A percentile compares a stretch with the other conserved stretches of the same genome.
phyloP scores from a whole-genome alignment of 2,797 vertebrate genomes.

The Emydoidea blandingii region DNA sequence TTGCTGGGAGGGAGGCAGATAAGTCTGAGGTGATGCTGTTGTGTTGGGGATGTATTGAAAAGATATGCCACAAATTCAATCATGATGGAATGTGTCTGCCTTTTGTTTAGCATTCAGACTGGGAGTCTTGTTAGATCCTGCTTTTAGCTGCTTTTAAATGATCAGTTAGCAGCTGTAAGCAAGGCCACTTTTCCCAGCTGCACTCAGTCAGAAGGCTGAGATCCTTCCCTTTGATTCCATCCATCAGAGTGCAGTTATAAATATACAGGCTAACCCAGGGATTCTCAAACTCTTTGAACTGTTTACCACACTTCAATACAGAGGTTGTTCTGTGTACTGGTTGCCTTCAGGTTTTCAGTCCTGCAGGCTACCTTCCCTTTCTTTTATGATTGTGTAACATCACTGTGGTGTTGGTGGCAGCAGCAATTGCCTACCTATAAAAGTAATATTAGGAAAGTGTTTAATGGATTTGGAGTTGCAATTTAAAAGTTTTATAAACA shows the following conservation, averaged over 20 bases:
- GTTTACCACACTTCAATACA: background rate
- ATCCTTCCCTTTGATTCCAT: background rate
- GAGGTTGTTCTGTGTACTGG: background rate
- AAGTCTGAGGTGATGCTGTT: too few species aligned
- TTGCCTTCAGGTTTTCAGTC: background rate
- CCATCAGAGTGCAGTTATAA: background rate
- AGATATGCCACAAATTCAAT: background rate
- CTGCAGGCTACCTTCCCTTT: fast-evolving
- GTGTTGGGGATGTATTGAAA: background rate
- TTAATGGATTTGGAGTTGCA: fast-evolving
- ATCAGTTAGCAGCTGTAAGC: background rate
- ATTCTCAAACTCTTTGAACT: background rate
- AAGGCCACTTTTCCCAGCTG: background rate
- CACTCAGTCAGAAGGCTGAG: background rate
- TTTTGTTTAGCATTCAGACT: background rate
- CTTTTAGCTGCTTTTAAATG: background rate
- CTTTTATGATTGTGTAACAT: background rate
- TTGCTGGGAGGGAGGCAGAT: too few species aligned
- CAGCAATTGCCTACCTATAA: fast-evolving
- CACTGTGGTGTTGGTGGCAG: fast-evolving
- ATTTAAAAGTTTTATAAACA: background rate
- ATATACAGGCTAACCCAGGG: background rate
- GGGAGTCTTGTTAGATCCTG: background rate
- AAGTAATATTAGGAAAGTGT: background rate
- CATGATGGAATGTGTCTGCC: background rate